Percentiles rank a stretch among this genome's conserved stretches.
Conservation (phyloP, 2,888 invertebrate genomes). For the Calliphora vomitoria region DNA sequence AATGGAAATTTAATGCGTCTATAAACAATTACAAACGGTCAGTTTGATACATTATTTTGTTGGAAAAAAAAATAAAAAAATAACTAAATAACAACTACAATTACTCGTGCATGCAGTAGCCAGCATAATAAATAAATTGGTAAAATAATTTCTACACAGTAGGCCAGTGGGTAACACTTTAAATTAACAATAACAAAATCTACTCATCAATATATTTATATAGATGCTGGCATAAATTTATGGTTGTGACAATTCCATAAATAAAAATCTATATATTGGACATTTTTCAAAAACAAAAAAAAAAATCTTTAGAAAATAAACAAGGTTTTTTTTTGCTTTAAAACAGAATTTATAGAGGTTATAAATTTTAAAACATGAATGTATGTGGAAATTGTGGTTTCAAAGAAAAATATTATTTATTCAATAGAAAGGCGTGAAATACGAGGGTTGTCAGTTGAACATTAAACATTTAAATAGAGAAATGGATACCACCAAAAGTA, state of each 20-base stretch:
- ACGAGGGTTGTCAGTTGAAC: not conserved
- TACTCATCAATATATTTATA: not conserved
- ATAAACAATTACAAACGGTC: conserved; percentile 20
- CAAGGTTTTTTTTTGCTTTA: not conserved
- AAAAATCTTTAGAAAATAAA: not conserved
- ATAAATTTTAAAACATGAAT: conserved; percentile 4
- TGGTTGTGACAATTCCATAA: not conserved
- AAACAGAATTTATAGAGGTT: not conserved
- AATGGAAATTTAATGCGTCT: conserved; percentile 14
- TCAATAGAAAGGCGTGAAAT: not conserved
- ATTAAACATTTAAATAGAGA: no score
- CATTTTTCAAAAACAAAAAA: not conserved
- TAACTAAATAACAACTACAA: not conserved
- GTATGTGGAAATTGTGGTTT: not conserved
- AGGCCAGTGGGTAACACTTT: not conserved
- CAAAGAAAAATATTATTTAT: not conserved
- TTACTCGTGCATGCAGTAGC: not conserved
- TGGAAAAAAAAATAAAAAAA: not conserved
- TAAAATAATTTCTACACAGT: not conserved
- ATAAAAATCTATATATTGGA: not conserved
- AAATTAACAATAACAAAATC: not conserved
- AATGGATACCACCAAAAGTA: no score
- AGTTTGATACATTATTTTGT: not conserved
- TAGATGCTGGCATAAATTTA: not conserved
- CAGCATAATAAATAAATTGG: not conserved